Evolutionary conservation across 2,113 vertebrate genomes (phyloP), one percentile per base, ranked within the genome.

Genomic region (Psephotus haematonotus): DNA sequence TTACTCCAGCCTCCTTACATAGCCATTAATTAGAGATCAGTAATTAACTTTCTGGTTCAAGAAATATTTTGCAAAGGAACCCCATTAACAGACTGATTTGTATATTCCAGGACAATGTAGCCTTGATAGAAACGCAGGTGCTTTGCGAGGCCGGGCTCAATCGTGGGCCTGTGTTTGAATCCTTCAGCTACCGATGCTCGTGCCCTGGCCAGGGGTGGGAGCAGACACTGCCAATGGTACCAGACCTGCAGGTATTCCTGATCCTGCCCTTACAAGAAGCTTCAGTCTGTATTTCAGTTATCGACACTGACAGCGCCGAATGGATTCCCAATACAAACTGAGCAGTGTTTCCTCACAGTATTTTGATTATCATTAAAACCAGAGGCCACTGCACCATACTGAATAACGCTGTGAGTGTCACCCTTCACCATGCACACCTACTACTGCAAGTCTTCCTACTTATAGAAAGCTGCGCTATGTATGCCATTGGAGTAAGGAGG

Each of bases 1-100:
- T 92, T 77, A 89, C 86, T 82, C 74, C 70, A 96, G 94, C 91
- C 93, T 97, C 93, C 82, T 93, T 88, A 95, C 96, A 77, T n/a
- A 96, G 95, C 86, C 96, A 90, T 97, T 97, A 97, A 98, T 97
- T 97, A 98, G 86, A 97, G 88, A 88, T 78, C 90, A 65, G 96
- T 98, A 98, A 98, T 98, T 98, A 98, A 97, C 96, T 97, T 97
- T 97, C 97, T 95, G 92, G 93, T 96, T 98, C 86, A 88, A 95
- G 95, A 97, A 98, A 96, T 95, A 90, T 87, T 97, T 96, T 97
- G 91, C 95, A 94, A 97, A 97, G 71, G 82, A 97, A 94, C 97
- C 84, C 93, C 77, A 96, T 97, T 97, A 97, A 92, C 93, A 94
- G 88, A 75, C 81, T 39, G 47, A 94, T 97, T 89, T 97, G 97